Evolutionary conservation across 2,888 invertebrate species (phyloP).

Genomic region (Megaustenia siamemsis): DNA sequence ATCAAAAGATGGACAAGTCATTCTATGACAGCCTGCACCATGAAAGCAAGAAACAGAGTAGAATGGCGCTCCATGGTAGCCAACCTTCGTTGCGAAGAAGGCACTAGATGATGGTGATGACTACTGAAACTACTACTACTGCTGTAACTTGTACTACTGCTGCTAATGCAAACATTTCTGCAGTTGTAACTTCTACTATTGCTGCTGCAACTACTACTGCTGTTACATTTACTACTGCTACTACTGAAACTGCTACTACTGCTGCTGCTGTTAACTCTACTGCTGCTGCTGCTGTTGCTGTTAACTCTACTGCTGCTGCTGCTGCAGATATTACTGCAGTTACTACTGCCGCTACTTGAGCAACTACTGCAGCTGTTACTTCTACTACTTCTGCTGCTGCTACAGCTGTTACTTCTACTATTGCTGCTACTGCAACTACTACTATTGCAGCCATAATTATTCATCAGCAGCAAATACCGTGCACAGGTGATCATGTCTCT

Average conservation of each 20-base stretch:
- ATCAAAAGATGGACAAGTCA: no score
- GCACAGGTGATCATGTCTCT: no score
- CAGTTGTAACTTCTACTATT: no score
- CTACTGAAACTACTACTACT: conserved; percentile 23
- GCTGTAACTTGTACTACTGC: conserved; percentile 10
- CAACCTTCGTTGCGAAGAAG: no score
- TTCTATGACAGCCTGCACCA: no score
- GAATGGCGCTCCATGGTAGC: no score
- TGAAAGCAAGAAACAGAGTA: no score
- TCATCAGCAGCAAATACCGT: no score
- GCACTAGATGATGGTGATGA: no score
- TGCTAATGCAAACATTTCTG: background rate
- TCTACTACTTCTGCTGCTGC: no score
- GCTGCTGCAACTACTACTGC: background rate
- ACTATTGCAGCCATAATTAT: background rate
- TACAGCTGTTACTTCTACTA: no score
- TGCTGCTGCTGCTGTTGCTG: conserved; percentile 13
- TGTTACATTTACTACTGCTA: conserved; percentile 21
- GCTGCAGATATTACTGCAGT: background rate
- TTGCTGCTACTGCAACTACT: no score
- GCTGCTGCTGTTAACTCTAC: conserved; percentile 13
- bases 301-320: conserved; percentile 17
- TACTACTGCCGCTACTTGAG: conserved; percentile 8
- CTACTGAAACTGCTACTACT: conserved; percentile 21
- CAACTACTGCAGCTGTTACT: background rate